A percentile compares a stretch with the other conserved stretches of the same genome.
These are phyloP conservation scores for Eriosoma lanigerum DNA, from an alignment of 1,140 invertebrate species.

Conservation along the genomic window DNA sequence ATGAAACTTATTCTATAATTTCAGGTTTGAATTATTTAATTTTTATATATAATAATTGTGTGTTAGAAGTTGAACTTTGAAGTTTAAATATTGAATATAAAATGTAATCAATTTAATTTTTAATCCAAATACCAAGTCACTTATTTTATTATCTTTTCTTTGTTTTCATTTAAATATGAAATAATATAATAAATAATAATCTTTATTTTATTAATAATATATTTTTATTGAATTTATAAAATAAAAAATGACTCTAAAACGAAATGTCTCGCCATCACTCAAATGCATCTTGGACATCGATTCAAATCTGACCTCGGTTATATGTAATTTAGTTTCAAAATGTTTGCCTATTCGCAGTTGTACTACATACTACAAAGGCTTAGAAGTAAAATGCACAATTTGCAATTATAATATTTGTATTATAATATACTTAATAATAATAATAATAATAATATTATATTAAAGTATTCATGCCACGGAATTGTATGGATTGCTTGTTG, in stretches of 20 bases:
- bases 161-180: no score
- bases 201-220: no score
- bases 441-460: constrained; percentile 12
- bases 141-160: no score
- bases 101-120: no score
- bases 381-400: constrained; percentile 15
- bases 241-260: constrained; percentile 14
- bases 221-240: no score
- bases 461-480: constrained; percentile 85
- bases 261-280: neutral
- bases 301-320: neutral
- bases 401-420: neutral
- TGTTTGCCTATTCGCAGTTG: constrained; percentile 13
- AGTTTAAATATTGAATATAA: no score
- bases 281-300: neutral
- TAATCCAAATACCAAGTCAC: no score
- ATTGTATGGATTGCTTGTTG: constrained; percentile 77
- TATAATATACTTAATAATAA: neutral
- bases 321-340: constrained; percentile 26
- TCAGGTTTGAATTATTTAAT: no score
- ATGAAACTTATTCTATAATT: no score
- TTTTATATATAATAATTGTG: no score
- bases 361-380: constrained; percentile 42
- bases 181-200: no score
- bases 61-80: no score